Evolutionary conservation across 2,797 vertebrate genomes (phyloP).

Genomic region (Caiman crocodilus): DNA sequence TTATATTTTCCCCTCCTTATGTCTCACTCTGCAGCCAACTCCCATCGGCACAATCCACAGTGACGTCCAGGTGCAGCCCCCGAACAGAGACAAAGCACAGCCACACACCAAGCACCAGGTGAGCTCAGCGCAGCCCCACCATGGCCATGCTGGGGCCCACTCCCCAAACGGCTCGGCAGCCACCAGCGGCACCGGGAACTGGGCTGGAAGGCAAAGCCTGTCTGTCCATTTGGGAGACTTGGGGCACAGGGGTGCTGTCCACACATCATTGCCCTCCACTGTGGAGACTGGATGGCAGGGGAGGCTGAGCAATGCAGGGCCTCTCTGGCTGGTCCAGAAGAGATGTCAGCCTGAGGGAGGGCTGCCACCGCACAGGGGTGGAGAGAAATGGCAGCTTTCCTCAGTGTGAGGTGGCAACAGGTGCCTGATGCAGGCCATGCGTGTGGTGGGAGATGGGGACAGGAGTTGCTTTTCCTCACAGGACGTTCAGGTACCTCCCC

Average conservation of each 20-base stretch:
- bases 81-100: constrained; percentile 93
- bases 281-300: background rate
- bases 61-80: constrained; percentile 90
- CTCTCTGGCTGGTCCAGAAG: background rate
- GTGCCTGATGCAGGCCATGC: background rate
- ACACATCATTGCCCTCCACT: background rate
- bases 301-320: background rate
- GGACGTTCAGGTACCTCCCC: background rate
- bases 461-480: too few relatives aligned
- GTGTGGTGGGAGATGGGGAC: background rate
- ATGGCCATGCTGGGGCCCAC: background rate
- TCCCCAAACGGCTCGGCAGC: too few relatives aligned
- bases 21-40: constrained; percentile 86
- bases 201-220: constrained; percentile 51
- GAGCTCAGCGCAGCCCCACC: background rate
- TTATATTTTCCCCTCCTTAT: background rate
- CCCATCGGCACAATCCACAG: constrained; percentile 95
- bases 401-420: background rate
- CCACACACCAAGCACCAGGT: constrained; percentile 97
- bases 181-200: too few relatives aligned
- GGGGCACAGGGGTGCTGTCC: background rate
- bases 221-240: rapidly evolving
- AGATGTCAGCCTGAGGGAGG: background rate
- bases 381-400: background rate
- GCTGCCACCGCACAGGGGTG: background rate